These are phyloP conservation scores for Metallyticus violacea DNA, from an alignment of 2,888 invertebrate genomes.

Conservation along the genomic window DNA sequence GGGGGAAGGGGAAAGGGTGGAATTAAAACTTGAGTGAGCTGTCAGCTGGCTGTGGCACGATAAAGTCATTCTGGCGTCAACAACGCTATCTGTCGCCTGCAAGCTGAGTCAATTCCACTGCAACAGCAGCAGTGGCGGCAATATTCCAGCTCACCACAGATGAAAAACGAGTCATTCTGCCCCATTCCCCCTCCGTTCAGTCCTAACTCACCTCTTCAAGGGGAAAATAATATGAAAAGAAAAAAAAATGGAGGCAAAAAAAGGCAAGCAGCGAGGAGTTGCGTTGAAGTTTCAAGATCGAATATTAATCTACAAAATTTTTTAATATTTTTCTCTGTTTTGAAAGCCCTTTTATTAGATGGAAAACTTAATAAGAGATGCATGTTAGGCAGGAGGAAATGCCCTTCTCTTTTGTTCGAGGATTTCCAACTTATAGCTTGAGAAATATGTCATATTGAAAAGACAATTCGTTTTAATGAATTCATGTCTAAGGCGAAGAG, in stretches of 20 bases:
- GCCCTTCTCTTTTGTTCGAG: background rate
- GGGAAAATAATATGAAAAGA: background rate
- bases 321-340: constrained; percentile 9
- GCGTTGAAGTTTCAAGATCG: background rate
- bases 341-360: background rate
- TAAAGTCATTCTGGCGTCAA: constrained; percentile 14
- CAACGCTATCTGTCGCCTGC: constrained; percentile 22
- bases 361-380: background rate
- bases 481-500: background rate
- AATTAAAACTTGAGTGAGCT: constrained; percentile 21
- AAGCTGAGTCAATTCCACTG: constrained; percentile 13
- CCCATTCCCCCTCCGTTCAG: background rate
- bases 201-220: background rate
- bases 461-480: background rate
- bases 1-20: background rate
- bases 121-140: background rate
- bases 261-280: background rate
- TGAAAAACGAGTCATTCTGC: constrained; percentile 4
- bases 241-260: background rate
- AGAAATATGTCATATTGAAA: background rate
- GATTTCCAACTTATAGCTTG: background rate
- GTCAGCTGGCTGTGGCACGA: constrained; percentile 18
- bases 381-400: background rate
- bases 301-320: constrained; percentile 6
- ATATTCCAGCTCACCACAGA: background rate